Evolutionary conservation across 1,140 invertebrate genomes (phyloP).

Genomic region (Lasioglossum baleicum): DNA sequence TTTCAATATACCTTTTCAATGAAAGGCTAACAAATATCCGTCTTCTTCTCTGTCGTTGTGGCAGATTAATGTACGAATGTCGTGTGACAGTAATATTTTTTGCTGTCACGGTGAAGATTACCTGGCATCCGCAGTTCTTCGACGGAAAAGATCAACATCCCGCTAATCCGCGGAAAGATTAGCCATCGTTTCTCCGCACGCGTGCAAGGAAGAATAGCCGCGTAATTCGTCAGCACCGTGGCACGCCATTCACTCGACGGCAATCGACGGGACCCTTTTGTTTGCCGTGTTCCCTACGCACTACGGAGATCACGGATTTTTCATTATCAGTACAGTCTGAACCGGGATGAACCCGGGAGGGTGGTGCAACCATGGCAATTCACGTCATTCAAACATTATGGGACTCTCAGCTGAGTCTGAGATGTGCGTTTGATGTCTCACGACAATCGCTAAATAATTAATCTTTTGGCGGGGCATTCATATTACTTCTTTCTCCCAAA

Average conservation of each 20-base stretch:
- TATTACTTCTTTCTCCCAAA: too few relatives aligned
- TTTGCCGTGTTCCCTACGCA: slow-evolving; percentile 32
- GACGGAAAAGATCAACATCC: slow-evolving; percentile 26
- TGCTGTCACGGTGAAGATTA: not conserved
- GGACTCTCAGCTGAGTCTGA: not conserved
- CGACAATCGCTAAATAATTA: not conserved
- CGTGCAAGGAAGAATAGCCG: slow-evolving; percentile 17
- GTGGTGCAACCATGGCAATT: not conserved
- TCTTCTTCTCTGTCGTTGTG: too few relatives aligned
- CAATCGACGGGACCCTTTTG: slow-evolving; percentile 53
- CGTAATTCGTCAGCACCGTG: slow-evolving; percentile 51
- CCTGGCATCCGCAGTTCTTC: not conserved
- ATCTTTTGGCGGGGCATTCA: too few relatives aligned
- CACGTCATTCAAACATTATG: not conserved
- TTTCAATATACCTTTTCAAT: too few relatives aligned
- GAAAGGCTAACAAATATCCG: too few relatives aligned
- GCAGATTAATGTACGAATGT: too few relatives aligned
- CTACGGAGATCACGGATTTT: slow-evolving; percentile 25
- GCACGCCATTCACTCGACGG: slow-evolving; percentile 28
- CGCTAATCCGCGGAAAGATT: slow-evolving; percentile 9
- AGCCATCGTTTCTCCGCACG: not conserved
- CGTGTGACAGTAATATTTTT: not conserved
- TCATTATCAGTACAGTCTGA: slow-evolving; percentile 6
- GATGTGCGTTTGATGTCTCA: not conserved
- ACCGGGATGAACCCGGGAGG: slow-evolving; percentile 5